phyloP scores from a whole-genome alignment of 2,113 vertebrate genomes.

The Xyliphius kryptos region DNA sequence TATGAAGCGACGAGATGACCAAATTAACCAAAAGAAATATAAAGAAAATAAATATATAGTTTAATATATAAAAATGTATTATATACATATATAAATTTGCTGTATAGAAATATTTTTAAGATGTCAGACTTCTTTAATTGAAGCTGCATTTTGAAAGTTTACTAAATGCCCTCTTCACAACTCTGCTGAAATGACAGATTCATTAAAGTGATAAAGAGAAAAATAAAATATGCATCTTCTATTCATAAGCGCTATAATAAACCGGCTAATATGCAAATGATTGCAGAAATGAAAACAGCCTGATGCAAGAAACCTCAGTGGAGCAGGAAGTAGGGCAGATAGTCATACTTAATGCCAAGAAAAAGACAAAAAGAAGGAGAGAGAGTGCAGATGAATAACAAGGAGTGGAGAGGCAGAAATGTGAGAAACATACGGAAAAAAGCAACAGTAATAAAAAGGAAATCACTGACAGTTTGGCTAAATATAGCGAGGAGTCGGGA shows the following conservation, averaged over 20 bases:
- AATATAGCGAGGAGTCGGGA: background rate
- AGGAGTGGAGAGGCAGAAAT: constrained; percentile 15
- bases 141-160: no score
- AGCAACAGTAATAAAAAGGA: background rate
- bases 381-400: background rate
- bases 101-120: no score
- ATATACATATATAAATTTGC: no score
- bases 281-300: background rate
- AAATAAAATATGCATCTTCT: no score
- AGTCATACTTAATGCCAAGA: constrained; percentile 2
- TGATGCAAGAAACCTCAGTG: background rate
- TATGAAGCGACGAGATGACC: background rate
- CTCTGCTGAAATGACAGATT: background rate
- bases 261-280: background rate
- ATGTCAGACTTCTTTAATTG: no score
- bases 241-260: no score
- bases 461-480: background rate
- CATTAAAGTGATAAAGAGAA: background rate
- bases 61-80: no score
- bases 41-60: no score
- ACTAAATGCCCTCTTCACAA: accelerated
- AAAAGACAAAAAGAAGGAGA: constrained; percentile 14
- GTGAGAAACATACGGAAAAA: background rate
- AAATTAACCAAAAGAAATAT: background rate
- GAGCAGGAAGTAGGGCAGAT: constrained; percentile 11